These are phyloP conservation scores for Priocnemis perturbator DNA, from an alignment of 2,888 invertebrate genomes.

Conservation along the genomic window DNA sequence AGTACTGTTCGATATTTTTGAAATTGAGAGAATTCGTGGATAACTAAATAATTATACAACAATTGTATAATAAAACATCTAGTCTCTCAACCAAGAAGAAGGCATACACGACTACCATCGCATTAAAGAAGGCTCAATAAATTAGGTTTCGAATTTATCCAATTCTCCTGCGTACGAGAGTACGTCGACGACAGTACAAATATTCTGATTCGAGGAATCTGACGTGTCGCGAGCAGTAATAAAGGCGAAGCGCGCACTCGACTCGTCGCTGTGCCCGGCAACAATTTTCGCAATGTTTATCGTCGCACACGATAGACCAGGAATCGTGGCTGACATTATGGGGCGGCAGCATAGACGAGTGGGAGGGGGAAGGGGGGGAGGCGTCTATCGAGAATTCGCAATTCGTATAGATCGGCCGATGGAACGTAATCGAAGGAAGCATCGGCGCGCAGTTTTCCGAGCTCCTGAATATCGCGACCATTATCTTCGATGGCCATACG, in stretches of 20 bases:
- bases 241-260: slow-evolving; percentile 12
- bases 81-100: no score
- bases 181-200: no score
- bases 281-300: slow-evolving; percentile 47
- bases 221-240: neutral
- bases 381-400: slow-evolving; percentile 27
- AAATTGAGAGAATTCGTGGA: no score
- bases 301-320: neutral
- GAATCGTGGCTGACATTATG: slow-evolving; percentile 39
- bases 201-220: no score
- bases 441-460: slow-evolving; percentile 20
- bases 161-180: no score
- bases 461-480: slow-evolving; percentile 46
- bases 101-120: no score
- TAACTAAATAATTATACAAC: no score
- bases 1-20: no score
- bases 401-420: slow-evolving; percentile 18
- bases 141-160: no score
- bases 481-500: slow-evolving; percentile 47
- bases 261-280: slow-evolving; percentile 12
- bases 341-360: slow-evolving; percentile 36
- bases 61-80: no score
- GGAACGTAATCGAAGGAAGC: slow-evolving; percentile 35
- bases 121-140: no score
- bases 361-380: neutral